Conservation (phyloP, 2,797 vertebrate genomes). For the Parauchenoglanis ngamensis region DNA sequence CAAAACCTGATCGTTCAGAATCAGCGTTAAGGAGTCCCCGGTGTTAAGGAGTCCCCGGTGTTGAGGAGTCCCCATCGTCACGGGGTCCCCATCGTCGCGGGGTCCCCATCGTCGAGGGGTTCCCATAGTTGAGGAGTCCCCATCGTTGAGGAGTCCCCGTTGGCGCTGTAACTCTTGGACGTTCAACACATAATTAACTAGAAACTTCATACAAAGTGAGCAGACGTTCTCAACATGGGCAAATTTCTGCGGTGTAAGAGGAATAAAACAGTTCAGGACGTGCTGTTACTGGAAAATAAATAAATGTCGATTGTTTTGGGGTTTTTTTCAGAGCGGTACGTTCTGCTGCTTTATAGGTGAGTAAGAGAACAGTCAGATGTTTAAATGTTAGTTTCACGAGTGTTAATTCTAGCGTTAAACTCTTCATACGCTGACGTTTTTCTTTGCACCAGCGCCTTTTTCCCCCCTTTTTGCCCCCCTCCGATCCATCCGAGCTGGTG, state of each 20-base stretch:
- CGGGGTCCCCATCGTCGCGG: too few species aligned
- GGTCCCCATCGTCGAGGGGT: too few species aligned
- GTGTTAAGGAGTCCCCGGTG: too few species aligned
- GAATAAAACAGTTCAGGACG: not conserved
- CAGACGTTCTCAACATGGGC: not conserved
- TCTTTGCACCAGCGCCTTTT: not conserved
- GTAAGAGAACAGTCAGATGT: not conserved
- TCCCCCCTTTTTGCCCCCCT: not conserved
- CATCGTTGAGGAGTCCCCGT: too few species aligned
- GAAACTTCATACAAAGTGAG: not conserved
- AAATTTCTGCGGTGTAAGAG: not conserved
- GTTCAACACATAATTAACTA: not conserved
- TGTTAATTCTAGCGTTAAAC: not conserved
- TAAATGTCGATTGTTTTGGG: not conserved
- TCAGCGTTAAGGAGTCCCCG: too few species aligned
- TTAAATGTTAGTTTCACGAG: not conserved
- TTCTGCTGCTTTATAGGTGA: not conserved
- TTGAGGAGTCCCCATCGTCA: too few species aligned
- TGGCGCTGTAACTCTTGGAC: too few species aligned
- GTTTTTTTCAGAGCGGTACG: not conserved
- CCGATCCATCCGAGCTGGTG: constrained; percentile 64
- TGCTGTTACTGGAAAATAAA: not conserved
- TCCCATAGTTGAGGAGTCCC: too few species aligned
- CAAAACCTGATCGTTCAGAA: too few species aligned
- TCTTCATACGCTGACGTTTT: too few species aligned